Evolutionary conservation across 1,140 invertebrate species (phyloP), one percentile per base, ranked within the genome.

Genomic region (Aphelinus certus): DNA sequence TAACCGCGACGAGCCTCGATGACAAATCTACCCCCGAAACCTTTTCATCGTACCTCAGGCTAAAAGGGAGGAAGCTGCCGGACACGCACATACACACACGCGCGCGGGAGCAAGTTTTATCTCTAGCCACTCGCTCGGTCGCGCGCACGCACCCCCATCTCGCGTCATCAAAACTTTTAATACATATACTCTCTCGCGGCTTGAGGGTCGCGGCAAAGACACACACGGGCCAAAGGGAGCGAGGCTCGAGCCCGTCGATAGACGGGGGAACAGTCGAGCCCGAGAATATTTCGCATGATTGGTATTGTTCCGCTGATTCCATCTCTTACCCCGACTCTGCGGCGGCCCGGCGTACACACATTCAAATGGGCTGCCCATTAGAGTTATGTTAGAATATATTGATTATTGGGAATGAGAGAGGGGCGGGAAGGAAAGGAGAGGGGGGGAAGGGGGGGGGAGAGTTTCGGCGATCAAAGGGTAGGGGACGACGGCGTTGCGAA

Each of bases 311-410:
- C 78, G 79, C 79, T 26, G 26, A 26, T 26, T 26, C 26, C 26
- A 26, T 26, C 26, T 26, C 26, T 26, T 26, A 53, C 51, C 4
- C 51, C 4, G 4, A 53, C 51, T 9, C 51, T 53, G 9, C 9
- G 4, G 78, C 80, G 68, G 76, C 57, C 42, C 60, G 77, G 81
- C 79, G 80, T 80, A 79, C 81, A 80, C 83, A 78, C 82, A 88
- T 87, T 87, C 86, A 87, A 88, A 87, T 87, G 81, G 84, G 83
- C 81, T 85, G 81, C 84, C 86, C 85, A 87, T 88, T 87, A 86
- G 85, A 87, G 85, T 86, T 87, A 86, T 86, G 85, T 84, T 87
- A 85, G 86, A 86, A 88, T 87, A 88, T 87, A 88, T 88, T 87
- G 86, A 88, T 88, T 88, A 88, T 87, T 86, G 86, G 84, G 85